phyloP scores from a whole-genome alignment of 1,140 invertebrate species.

The Manduca sexta region DNA sequence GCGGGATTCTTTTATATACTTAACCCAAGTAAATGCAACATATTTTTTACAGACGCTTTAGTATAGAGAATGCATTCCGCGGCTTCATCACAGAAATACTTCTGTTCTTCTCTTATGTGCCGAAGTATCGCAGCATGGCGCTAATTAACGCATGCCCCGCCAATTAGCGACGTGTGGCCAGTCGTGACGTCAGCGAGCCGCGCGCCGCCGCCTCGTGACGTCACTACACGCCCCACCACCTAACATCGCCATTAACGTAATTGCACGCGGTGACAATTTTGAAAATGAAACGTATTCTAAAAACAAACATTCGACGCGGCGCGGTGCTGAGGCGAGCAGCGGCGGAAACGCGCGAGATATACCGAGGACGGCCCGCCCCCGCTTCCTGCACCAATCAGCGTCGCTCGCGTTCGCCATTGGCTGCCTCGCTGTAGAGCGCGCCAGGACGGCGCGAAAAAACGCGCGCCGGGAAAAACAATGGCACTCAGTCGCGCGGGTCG shows the following conservation, averaged over 20 bases:
- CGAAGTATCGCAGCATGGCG: conserved; percentile 12
- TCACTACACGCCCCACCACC: too few species aligned
- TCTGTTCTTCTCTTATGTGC: conserved; percentile 27
- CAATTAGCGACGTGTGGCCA: too few species aligned
- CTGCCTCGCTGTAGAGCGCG: conserved; percentile 15
- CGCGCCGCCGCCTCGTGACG: too few species aligned
- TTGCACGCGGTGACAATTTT: conserved; percentile 11
- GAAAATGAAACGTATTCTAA: conserved; percentile 31
- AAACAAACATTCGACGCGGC: conserved; percentile 25
- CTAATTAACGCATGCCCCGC: too few species aligned
- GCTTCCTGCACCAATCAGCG: conserved; percentile 37
- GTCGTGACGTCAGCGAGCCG: too few species aligned
- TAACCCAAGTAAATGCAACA: too few species aligned
- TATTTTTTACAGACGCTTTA: too few species aligned
- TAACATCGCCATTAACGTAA: too few species aligned
- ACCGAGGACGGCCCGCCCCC: conserved; percentile 35
- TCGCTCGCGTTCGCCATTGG: conserved; percentile 38
- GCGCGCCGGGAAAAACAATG: conserved; percentile 55
- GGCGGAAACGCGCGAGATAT: conserved; percentile 39
- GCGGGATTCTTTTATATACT: too few species aligned
- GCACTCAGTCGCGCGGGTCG: conserved; percentile 43
- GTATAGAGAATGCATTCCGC: too few species aligned
- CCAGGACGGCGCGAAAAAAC: conserved; percentile 45
- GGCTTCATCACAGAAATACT: too few species aligned
- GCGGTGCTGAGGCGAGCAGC: neutral